phyloP scores from a whole-genome alignment of 2,888 invertebrate species.

The Pandemis heparana region DNA sequence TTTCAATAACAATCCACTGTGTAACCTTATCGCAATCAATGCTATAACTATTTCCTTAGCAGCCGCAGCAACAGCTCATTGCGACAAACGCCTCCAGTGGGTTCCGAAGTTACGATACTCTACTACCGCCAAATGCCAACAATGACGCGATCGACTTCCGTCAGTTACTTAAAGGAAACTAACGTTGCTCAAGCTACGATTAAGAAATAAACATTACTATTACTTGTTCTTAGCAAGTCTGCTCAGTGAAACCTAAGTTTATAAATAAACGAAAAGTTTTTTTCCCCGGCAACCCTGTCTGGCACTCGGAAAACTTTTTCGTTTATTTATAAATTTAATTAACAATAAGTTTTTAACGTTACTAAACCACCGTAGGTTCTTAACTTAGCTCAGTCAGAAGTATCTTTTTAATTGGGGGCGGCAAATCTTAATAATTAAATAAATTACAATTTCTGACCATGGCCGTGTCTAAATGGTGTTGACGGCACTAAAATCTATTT shows the following conservation, averaged over 20 bases:
- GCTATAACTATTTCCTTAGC: neutral
- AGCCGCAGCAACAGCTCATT: neutral
- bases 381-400: no score
- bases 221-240: no score
- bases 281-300: no score
- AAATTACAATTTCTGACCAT: no score
- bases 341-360: neutral
- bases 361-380: neutral
- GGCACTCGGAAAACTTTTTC: no score
- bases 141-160: slow-evolving; percentile 39
- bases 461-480: no score
- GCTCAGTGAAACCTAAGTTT: no score
- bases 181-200: slow-evolving; percentile 26
- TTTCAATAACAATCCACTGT: neutral
- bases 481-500: no score
- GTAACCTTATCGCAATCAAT: neutral
- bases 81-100: neutral
- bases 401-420: no score
- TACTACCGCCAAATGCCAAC: slow-evolving; percentile 16
- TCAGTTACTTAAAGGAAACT: slow-evolving; percentile 19
- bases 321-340: no score
- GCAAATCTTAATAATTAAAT: no score
- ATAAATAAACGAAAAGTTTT: no score
- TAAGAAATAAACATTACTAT: slow-evolving; percentile 20
- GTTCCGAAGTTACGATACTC: neutral